phyloP scores from a whole-genome alignment of 2,797 vertebrate genomes.

The Parauchenoglanis ngamensis region DNA sequence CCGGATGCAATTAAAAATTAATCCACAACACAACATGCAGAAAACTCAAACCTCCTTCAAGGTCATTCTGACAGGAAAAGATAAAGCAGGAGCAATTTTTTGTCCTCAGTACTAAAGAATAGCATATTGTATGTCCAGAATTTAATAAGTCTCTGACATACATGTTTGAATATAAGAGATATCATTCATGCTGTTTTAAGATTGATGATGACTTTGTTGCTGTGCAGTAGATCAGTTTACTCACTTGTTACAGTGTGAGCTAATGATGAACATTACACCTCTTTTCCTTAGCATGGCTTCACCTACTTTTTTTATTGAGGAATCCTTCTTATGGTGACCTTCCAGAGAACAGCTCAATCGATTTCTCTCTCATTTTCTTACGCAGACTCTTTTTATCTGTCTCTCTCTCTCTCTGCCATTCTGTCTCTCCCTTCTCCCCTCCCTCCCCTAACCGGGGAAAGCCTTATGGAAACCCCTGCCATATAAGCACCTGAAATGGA shows the following conservation, averaged over 20 bases:
- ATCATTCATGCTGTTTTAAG: background rate
- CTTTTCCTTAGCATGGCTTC: conserved; percentile 25
- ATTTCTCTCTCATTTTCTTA: conserved; percentile 28
- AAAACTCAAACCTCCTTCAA: conserved; percentile 3
- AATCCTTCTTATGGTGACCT: conserved; percentile 33
- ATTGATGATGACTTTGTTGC: conserved; percentile 3
- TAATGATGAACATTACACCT: background rate
- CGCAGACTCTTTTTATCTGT: background rate
- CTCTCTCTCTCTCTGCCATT: background rate
- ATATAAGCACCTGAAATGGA: conserved; percentile 14
- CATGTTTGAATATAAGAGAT: background rate
- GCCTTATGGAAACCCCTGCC: conserved; percentile 37
- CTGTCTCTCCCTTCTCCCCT: conserved; percentile 2
- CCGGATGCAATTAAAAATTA: conserved; percentile 35
- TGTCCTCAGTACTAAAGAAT: background rate
- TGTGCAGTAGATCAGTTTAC: background rate
- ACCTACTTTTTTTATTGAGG: background rate
- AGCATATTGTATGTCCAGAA: background rate
- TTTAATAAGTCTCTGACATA: background rate
- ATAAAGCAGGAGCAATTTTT: background rate
- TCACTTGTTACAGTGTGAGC: conserved; percentile 8
- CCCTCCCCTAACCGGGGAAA: conserved; percentile 30
- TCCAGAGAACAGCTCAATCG: conserved; percentile 28
- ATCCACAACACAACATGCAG: conserved; percentile 8
- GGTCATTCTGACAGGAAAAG: conserved; percentile 17